phyloP scores from a whole-genome alignment of 2,113 vertebrate genomes.

The Isichthys henryi region DNA sequence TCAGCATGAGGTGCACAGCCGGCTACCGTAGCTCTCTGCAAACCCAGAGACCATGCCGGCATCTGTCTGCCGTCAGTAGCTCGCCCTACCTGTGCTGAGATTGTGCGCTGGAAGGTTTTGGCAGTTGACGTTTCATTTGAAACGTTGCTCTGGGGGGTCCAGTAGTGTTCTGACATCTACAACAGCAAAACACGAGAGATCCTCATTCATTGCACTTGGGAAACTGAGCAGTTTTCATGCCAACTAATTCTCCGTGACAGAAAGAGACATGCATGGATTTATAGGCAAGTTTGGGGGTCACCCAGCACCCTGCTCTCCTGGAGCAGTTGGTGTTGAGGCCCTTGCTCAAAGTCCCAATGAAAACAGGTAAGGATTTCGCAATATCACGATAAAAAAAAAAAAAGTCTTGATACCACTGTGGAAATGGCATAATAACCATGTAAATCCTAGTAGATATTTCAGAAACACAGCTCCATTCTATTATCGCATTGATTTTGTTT shows the following conservation, averaged over 20 bases:
- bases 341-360: background rate
- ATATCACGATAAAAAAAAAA: background rate
- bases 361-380: background rate
- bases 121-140: slow-evolving; percentile 98
- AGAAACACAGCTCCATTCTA: background rate
- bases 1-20: background rate
- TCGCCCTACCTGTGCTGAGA: slow-evolving; percentile 86
- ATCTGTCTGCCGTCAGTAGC: background rate
- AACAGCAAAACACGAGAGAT: slow-evolving; percentile 19
- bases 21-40: background rate
- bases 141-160: slow-evolving; percentile 95
- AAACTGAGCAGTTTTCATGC: background rate
- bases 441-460: no score
- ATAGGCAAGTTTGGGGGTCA: background rate
- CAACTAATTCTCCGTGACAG: background rate
- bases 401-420: background rate
- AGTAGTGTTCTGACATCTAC: slow-evolving; percentile 99
- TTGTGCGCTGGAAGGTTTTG: slow-evolving; percentile 97
- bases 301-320: background rate
- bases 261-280: background rate
- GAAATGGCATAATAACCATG: no score
- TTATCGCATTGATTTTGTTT: background rate
- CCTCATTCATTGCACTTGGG: background rate
- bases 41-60: background rate
- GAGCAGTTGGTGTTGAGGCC: background rate